Evolutionary conservation across 2,113 vertebrate species (phyloP).

Genomic region (Odobenus rosmarus): DNA sequence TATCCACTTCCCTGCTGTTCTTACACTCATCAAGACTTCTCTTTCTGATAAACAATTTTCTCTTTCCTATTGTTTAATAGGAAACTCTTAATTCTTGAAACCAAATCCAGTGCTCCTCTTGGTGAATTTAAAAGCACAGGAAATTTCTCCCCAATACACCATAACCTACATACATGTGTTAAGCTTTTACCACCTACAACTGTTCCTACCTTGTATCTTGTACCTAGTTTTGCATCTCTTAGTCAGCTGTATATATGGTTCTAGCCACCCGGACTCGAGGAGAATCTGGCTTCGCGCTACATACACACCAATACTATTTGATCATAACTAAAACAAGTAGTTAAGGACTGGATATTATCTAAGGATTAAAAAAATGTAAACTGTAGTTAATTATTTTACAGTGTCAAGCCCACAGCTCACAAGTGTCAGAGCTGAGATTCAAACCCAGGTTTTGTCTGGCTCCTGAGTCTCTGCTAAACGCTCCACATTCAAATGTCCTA

Average conservation of each 20-base stretch:
- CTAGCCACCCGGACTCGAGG: rapidly evolving
- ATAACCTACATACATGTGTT: not conserved
- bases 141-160: not conserved
- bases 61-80: not conserved
- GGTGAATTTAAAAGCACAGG: not conserved
- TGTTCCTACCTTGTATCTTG: not conserved
- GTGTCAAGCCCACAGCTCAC: not conserved
- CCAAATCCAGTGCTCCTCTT: not conserved
- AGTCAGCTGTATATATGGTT: rapidly evolving
- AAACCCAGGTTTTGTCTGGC: not conserved
- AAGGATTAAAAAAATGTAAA: not conserved
- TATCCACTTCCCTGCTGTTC: not conserved
- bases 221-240: not conserved
- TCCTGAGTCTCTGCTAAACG: not conserved
- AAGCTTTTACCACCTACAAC: not conserved
- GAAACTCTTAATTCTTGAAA: not conserved
- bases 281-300: not conserved
- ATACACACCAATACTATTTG: not conserved
- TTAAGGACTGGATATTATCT: not conserved
- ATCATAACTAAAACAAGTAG: not conserved
- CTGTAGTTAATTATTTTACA: not conserved
- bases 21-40: not conserved
- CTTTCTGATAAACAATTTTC: not conserved
- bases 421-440: not conserved
- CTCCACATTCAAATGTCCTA: not conserved